Evolutionary conservation across 2,888 invertebrate genomes (phyloP), one percentile per base, ranked within the genome.

Genomic region (Nebria brevicollis): DNA sequence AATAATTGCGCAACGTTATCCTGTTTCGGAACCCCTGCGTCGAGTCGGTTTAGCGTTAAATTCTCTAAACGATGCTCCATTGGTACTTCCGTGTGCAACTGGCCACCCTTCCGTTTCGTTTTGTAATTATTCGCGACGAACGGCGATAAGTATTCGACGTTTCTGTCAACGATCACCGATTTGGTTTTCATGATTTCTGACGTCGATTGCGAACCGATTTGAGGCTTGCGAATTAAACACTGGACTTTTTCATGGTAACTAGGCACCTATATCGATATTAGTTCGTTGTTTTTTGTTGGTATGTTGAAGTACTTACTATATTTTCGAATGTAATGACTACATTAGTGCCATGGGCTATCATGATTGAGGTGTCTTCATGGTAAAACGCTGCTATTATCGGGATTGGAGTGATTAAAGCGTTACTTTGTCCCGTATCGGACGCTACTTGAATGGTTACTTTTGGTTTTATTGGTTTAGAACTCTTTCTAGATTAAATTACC

Each of bases 11-110:
- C 94, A 85, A 96, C 91, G 88, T 96, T 97, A 86, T 95, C 93
- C 0, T 91, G 90, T 82, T 90, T 91, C 2, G 92, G 91, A n/a
- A 90, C 89, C 83, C 91, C 90, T 72, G 91, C 90, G 7, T 91
- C 90, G 4, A 89, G 86, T 72, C 92, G 90, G 84, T 93, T 93
- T 26, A 97, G 87, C 25, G 94, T 93, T 34, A 97, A 90, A 88
- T 96, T 96, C 84, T 95, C 94, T 26, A 97, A 88, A 43, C 97
- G 91, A 8, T 94, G 93, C 87, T 97, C 96, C 92, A 97, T 94
- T 0, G 96, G 95, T 11, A 96, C 92, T 88, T 96, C 94, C 64
- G 91, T 80, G 1, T 72, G 81, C 11, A 81, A 72, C 13, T 79
- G 66, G 25, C 65, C 75, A 20, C 34, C 83, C 74, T 84, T 83